Evolutionary conservation across 2,797 vertebrate genomes (phyloP).

Genomic region (Neomorphus geoffroyi): DNA sequence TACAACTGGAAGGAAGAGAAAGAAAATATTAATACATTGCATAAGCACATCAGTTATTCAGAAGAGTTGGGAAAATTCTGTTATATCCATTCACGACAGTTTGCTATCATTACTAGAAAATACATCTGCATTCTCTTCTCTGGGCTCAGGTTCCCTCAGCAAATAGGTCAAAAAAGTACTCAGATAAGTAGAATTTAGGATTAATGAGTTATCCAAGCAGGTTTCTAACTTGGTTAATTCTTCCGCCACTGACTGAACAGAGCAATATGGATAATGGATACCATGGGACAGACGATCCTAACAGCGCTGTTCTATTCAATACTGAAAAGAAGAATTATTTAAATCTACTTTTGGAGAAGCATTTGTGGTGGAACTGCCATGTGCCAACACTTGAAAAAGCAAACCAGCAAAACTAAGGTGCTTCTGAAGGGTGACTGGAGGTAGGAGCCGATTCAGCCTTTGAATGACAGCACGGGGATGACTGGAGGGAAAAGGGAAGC

Average conservation of each 20-base stretch:
- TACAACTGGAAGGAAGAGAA: constrained; percentile 76
- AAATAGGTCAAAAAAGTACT: not conserved
- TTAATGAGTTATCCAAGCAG: not conserved
- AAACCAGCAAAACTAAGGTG: not conserved
- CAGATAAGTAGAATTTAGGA: not conserved
- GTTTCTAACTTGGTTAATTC: not conserved
- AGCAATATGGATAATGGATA: not conserved
- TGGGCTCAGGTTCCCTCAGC: not conserved
- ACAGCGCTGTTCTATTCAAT: not conserved
- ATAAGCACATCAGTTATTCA: constrained; percentile 8
- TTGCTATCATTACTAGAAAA: not conserved
- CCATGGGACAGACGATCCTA: not conserved
- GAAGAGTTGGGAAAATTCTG: not conserved
- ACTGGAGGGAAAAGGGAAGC: not conserved
- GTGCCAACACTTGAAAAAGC: not conserved
- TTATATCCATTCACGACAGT: not conserved
- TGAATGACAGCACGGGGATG: not conserved
- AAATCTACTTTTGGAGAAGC: not conserved
- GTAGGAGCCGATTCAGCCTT: not conserved
- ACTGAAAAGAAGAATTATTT: not conserved
- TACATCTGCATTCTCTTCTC: not conserved
- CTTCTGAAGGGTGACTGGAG: not conserved
- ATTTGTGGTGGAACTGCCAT: not conserved
- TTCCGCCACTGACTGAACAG: not conserved
- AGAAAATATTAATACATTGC: constrained; percentile 39